Conservation (phyloP, 1,140 invertebrate species). For the Contarinia nasturtii region DNA sequence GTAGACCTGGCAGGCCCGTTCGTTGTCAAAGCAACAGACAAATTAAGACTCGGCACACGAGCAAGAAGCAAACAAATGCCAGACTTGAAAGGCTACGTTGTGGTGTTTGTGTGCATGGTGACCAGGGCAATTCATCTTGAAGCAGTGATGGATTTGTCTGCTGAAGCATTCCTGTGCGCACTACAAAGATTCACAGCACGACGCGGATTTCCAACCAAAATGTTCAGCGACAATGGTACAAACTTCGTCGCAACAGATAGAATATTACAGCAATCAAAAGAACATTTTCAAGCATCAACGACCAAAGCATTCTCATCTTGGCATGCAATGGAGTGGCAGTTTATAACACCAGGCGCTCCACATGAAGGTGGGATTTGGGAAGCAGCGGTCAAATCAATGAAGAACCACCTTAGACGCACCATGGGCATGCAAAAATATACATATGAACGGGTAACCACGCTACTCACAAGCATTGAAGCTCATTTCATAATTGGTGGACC, state of each 20-base stretch:
- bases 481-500: slow-evolving; percentile 24
- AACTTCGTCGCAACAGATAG: slow-evolving; percentile 11
- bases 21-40: too few species aligned
- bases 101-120: too few species aligned
- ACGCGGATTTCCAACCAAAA: too few species aligned
- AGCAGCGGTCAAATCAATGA: slow-evolving; percentile 9
- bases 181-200: too few species aligned
- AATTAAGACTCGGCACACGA: too few species aligned
- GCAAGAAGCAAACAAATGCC: too few species aligned
- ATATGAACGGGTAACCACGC: slow-evolving; percentile 12
- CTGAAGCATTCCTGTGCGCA: slow-evolving; percentile 5
- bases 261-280: slow-evolving; percentile 16
- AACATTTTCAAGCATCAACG: slow-evolving; percentile 12
- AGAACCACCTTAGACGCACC: slow-evolving; percentile 10
- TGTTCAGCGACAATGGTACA: slow-evolving; percentile 10
- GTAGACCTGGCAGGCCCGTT: too few species aligned
- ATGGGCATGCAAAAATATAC: slow-evolving; percentile 9
- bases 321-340: slow-evolving; percentile 6
- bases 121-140: too few species aligned
- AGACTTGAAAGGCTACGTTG: slow-evolving; percentile 3
- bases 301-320: slow-evolving; percentile 7
- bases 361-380: slow-evolving; percentile 12
- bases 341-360: slow-evolving; percentile 7
- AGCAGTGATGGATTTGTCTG: too few species aligned
- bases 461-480: slow-evolving; percentile 10